Percentiles rank a stretch among this genome's conserved stretches.
These are phyloP conservation scores for Mythimna loreyi DNA, from an alignment of 2,888 invertebrate genomes.

Conservation along the genomic window DNA sequence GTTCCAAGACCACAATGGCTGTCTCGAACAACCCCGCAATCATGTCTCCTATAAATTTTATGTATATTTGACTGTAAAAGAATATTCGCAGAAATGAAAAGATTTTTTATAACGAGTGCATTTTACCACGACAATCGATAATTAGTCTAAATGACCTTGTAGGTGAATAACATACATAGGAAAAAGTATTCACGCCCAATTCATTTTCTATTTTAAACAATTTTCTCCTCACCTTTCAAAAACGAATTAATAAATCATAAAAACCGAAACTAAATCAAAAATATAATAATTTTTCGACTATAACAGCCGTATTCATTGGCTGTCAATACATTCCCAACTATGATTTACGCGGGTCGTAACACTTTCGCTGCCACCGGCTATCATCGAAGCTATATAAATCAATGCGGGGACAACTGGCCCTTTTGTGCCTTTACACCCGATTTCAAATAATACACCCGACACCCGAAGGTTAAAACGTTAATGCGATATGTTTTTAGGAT, in stretches of 20 bases:
- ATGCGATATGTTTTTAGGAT: constrained; percentile 57
- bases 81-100: neutral
- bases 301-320: constrained; percentile 84
- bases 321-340: constrained; percentile 86
- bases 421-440: constrained; percentile 77
- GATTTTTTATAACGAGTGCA: neutral
- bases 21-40: too few species aligned
- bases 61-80: neutral
- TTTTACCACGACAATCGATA: neutral
- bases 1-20: too few species aligned
- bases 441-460: constrained; percentile 74
- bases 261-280: constrained; percentile 62
- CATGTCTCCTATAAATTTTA: too few species aligned
- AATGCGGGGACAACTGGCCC: constrained; percentile 76
- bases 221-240: neutral
- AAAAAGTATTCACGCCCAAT: neutral
- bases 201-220: neutral
- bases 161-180: neutral
- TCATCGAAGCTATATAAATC: constrained; percentile 83
- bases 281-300: constrained; percentile 75
- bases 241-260: constrained; percentile 51
- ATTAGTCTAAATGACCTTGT: neutral
- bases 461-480: constrained; percentile 61
- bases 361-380: constrained; percentile 80
- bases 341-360: constrained; percentile 85